These are phyloP conservation scores for Amiota mariae DNA, from an alignment of 2,888 invertebrate genomes.

Conservation along the genomic window DNA sequence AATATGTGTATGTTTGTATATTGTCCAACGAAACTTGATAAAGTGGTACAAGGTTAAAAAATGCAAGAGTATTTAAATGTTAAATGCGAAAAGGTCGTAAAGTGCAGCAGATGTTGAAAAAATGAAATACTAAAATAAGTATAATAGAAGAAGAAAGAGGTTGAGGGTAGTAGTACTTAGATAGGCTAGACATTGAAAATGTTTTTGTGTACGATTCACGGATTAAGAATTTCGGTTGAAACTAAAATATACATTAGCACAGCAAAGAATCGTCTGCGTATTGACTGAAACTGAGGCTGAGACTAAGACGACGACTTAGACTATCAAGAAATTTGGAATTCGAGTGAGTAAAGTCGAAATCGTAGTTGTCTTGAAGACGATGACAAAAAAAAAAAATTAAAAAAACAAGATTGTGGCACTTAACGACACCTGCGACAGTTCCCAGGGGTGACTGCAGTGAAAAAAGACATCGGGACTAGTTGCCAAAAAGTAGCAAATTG, in stretches of 20 bases:
- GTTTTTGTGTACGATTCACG: slow-evolving; percentile 62
- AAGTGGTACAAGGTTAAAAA: slow-evolving; percentile 61
- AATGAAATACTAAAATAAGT: background rate
- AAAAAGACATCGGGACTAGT: slow-evolving; percentile 12
- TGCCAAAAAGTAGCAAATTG: slow-evolving; percentile 30
- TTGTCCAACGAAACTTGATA: slow-evolving; percentile 46
- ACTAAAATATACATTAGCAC: slow-evolving; percentile 67
- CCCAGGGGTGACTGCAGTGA: slow-evolving; percentile 49
- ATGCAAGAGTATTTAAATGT: slow-evolving; percentile 18
- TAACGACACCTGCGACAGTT: slow-evolving; percentile 67
- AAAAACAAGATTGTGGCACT: slow-evolving; percentile 51
- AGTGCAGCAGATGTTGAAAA: slow-evolving; percentile 28
- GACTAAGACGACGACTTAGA: slow-evolving; percentile 20
- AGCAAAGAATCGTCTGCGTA: slow-evolving; percentile 49
- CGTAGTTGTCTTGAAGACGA: too few species aligned
- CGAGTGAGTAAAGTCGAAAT: too few species aligned
- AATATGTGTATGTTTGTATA: slow-evolving; percentile 20
- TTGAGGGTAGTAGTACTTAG: background rate
- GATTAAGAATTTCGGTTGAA: slow-evolving; percentile 60
- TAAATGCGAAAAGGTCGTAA: slow-evolving; percentile 22
- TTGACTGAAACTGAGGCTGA: background rate
- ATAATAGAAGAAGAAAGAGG: slow-evolving; percentile 39
- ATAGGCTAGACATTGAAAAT: slow-evolving; percentile 54
- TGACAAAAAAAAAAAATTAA: background rate
- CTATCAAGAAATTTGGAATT: too few species aligned